A percentile compares a stretch with the other conserved stretches of the same genome.
phyloP scores from a whole-genome alignment of 2,113 vertebrate species.

The Etheostoma spectabile region DNA sequence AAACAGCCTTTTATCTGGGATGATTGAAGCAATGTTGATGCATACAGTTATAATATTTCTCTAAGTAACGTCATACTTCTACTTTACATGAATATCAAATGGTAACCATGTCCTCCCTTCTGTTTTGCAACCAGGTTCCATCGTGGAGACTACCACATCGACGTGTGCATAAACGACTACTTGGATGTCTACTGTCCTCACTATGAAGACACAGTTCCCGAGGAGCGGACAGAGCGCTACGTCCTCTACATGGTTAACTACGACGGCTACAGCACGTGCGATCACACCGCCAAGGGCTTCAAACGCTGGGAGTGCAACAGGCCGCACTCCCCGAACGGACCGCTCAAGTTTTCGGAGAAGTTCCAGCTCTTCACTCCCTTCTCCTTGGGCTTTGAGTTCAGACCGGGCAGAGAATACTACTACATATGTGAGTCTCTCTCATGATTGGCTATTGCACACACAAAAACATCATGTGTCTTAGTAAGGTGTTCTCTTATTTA shows the following conservation, averaged over 20 bases:
- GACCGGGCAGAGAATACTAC: conserved; percentile 98
- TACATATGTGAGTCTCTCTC: conserved; percentile 96
- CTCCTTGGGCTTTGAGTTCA: conserved; percentile 98
- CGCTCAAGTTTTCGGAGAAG: conserved; percentile 99
- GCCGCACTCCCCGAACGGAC: conserved; percentile 95
- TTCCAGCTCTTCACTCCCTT: conserved; percentile 99
- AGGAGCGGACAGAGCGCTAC: conserved; percentile 95
- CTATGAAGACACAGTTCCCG: conserved; percentile 94
- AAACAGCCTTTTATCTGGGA: not conserved
- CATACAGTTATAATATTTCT: not conserved
- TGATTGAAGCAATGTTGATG: conserved; percentile 7
- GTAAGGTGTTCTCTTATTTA: not conserved
- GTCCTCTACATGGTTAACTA: conserved; percentile 99
- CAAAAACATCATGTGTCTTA: not conserved
- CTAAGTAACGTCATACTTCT: not conserved
- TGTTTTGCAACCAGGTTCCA: conserved; percentile 88
- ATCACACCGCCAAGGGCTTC: conserved; percentile 98
- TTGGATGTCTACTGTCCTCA: conserved; percentile 98
- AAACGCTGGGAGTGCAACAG: conserved; percentile 99
- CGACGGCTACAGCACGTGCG: conserved; percentile 98
- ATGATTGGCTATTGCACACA: conserved; percentile 3
- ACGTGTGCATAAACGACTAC: conserved; percentile 99
- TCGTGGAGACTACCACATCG: conserved; percentile 95
- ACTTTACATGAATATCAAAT: not conserved
- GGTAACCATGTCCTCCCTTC: conserved; percentile 2